Percentiles rank a stretch among this genome's conserved stretches.
phyloP scores from a whole-genome alignment of 1,140 invertebrate species.

The Papilio dardanus region DNA sequence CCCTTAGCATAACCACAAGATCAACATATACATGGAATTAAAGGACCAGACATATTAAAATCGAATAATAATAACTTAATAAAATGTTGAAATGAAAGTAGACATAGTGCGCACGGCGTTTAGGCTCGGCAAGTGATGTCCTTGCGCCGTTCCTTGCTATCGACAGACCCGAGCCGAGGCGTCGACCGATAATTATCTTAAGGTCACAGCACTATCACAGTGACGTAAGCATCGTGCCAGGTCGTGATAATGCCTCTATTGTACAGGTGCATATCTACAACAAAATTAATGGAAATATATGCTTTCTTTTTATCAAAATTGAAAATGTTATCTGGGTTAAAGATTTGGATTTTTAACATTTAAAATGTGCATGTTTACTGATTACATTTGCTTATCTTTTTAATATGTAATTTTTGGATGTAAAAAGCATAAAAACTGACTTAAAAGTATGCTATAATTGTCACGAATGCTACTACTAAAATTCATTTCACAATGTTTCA shows the following conservation, averaged over 20 bases:
- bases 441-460: too few relatives aligned
- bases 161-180: constrained; percentile 66
- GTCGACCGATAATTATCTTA: constrained; percentile 80
- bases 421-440: constrained; percentile 1
- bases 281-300: constrained; percentile 25
- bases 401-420: background rate
- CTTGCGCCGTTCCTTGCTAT: constrained; percentile 66
- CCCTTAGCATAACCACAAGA: too few relatives aligned
- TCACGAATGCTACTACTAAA: too few relatives aligned
- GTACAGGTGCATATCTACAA: constrained; percentile 51
- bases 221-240: constrained; percentile 67
- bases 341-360: background rate
- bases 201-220: constrained; percentile 74
- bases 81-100: background rate
- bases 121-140: constrained; percentile 60
- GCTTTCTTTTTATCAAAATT: constrained; percentile 15
- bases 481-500: constrained; percentile 12
- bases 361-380: background rate
- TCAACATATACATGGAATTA: background rate
- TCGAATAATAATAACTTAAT: too few relatives aligned
- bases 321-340: background rate
- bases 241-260: constrained; percentile 51
- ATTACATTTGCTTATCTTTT: background rate
- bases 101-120: constrained; percentile 33
- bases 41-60: background rate